Base-by-base conservation (phyloP, 2,797 vertebrate species). In the Rhinoraja longicauda region DNA sequence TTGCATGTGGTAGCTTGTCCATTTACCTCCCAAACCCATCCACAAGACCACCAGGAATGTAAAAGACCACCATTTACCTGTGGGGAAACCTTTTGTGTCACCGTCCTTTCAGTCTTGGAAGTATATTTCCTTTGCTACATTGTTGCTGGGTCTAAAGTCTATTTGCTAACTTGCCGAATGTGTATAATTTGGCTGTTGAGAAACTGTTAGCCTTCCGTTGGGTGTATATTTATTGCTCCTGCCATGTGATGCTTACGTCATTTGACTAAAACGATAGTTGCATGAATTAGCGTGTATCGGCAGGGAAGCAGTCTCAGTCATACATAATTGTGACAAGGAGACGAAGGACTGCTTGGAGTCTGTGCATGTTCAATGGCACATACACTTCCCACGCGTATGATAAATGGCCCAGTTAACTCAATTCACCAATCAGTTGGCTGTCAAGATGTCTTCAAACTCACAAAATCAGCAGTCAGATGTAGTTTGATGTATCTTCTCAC, bases 361-460 rank as follows among this genome's bases (percentile, higher is more conserved):
- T 36, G 53, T 59, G 7, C 36, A 88, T 67, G 62, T 32, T 53
- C 17, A 88, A 15, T 67, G n/a, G 84, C 84, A 88, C 32, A 88
- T 67, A 36, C 0, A 36, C 84, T 67, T 88, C 62, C 62, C 17
- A 32, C 84, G 67, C 62, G 36, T 21, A 88, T 88, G 84, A 88
- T 88, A 88, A 88, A 88, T 88, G 84, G 84, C 62, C 84, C 59
- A 88, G 84, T 88, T 88, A 67, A 67, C 62, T 88, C 84, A 67
- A 36, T 67, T 36, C 62, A 88, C 84, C 84, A 88, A 88, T 88
- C 84, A 88, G n/a, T 88, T 88, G 62, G 64, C 62, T 88, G 84
- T 88, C 84, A 67, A 67, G 62, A 67, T 88, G 84, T 36, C 84
- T 67, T 67, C 62, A 67, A 45, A 62, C 62, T 67, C 59, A 88